Evolutionary conservation across 2,113 vertebrate species (phyloP).

Genomic region (Podarcis muralis): DNA sequence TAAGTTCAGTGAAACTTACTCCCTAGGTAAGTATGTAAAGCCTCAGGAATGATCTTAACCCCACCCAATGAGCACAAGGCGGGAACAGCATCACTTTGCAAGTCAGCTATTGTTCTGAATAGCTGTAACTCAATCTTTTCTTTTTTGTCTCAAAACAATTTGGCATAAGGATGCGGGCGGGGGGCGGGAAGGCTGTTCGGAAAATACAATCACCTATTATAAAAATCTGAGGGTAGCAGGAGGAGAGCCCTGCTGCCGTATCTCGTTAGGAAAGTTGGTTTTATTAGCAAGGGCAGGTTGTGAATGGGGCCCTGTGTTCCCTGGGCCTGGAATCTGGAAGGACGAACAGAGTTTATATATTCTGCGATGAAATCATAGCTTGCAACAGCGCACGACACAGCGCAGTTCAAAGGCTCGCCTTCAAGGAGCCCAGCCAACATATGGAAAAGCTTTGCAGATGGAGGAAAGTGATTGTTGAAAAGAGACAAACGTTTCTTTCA

Average conservation of each 20-base stretch:
- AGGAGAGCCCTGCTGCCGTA: neutral
- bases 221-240: neutral
- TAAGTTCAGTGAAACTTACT: too few species aligned
- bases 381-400: slow-evolving; percentile 17
- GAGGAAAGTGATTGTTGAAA: slow-evolving; percentile 35
- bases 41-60: neutral
- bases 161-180: neutral
- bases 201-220: slow-evolving; percentile 21
- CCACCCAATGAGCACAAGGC: neutral
- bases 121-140: neutral
- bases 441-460: slow-evolving; percentile 42
- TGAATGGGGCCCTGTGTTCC: slow-evolving; percentile 29
- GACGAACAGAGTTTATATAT: slow-evolving; percentile 26
- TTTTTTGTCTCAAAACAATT: neutral
- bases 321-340: slow-evolving; percentile 41
- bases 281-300: slow-evolving; percentile 3
- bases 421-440: slow-evolving; percentile 17
- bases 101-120: neutral
- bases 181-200: neutral
- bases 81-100: neutral
- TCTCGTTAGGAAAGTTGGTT: slow-evolving; percentile 27
- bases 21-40: too few species aligned
- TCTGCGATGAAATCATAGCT: slow-evolving; percentile 32
- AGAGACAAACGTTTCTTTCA: slow-evolving; percentile 37
- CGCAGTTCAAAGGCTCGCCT: slow-evolving; percentile 8